A percentile compares a stretch with the other conserved stretches of the same genome.
phyloP scores from a whole-genome alignment of 2,113 vertebrate species.

The Peromyscus leucopus region DNA sequence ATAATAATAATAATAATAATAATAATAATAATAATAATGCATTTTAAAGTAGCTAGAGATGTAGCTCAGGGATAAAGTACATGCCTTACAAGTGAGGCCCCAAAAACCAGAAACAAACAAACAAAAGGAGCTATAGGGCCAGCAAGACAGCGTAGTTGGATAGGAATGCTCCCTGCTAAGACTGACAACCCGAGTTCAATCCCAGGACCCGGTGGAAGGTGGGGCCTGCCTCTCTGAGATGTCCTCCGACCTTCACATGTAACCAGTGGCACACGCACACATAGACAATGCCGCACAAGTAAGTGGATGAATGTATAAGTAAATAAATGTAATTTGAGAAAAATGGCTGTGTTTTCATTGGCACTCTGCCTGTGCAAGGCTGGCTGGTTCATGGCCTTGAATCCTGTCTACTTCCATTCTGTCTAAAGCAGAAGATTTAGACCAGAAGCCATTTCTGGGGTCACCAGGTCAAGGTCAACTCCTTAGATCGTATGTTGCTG shows the following conservation, averaged over 20 bases:
- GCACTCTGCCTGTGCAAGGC: background rate
- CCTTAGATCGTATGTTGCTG: background rate
- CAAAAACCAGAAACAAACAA: background rate
- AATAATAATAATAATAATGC: background rate
- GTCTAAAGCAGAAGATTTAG: background rate
- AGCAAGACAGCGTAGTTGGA: background rate
- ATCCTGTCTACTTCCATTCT: rapidly evolving
- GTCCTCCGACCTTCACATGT: background rate
- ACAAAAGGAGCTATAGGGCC: background rate
- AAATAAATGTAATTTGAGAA: too few species aligned
- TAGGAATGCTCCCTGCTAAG: background rate
- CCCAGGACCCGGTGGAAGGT: background rate
- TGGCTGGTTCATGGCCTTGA: background rate
- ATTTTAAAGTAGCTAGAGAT: background rate
- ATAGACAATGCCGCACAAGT: too few species aligned
- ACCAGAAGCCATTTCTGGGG: background rate
- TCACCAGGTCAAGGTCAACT: background rate
- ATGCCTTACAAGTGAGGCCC: too few species aligned
- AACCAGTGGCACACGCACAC: background rate
- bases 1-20: background rate
- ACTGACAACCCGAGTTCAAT: background rate
- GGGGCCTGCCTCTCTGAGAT: background rate
- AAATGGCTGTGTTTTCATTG: background rate
- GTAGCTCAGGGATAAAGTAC: background rate
- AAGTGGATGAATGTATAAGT: background rate